Evolutionary conservation across 2,797 vertebrate species (phyloP), one percentile per base, ranked within the genome.

Genomic region (Gymnothorax reevesii): DNA sequence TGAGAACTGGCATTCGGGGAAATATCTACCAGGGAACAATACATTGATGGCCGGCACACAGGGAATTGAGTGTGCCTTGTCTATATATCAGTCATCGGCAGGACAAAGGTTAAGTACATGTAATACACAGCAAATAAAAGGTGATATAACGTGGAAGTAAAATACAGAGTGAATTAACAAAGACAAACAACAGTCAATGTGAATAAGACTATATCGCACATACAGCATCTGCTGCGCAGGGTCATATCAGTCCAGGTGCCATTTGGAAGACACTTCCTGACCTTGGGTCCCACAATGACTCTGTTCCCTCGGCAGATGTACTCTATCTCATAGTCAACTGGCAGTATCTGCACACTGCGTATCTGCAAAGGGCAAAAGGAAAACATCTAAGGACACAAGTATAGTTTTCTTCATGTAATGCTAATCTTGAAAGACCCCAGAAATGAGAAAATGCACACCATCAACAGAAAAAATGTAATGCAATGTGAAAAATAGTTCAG

Each of bases 311-410:
- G 93, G 90, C 98, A 99, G 88, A 99, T 97, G 88, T 98, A 98
- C 92, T 99, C 98, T 6, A 99, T 98, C 95, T 99, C 98, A 82
- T 99, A 99, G 94, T 98, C 97, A 91, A 98, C 95, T 0, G 98
- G 98, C 82, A 99, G 95, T 90, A 97, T 96, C 91, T 96, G 95
- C 57, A 98, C 97, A 33, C 96, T 97, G 90, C 96, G 97, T 91
- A 98, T 98, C 95, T 98, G 90, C 64, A 55, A 25, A 75, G 85
- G 89, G 69, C 87, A 64, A 83, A 0, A 42, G 77, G 79, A n/a
- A n/a, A 8, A 69, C 5, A 69, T n/a, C 25, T 69, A n/a, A 7
- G n/a, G 22, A 25, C 22, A 69, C n/a, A 69, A 7, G 10, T 25
- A n/a, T 42, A 42, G 33, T 42, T 42, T 42, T 42, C 33, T 2